phyloP scores from a whole-genome alignment of 2,888 invertebrate genomes.

The Eupithecia inturbata region DNA sequence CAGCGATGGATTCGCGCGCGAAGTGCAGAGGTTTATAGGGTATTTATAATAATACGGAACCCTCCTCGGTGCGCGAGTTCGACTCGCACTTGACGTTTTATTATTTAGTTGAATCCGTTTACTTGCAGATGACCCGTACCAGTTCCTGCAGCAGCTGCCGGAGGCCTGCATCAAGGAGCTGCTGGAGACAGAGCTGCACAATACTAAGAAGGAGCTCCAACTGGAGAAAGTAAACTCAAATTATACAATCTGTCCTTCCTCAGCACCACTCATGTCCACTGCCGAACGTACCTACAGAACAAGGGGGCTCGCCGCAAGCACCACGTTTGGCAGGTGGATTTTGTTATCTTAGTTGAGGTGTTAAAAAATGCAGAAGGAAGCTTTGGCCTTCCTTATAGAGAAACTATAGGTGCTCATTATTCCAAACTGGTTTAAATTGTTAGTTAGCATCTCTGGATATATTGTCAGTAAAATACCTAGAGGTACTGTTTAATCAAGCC shows the following conservation, averaged over 20 bases:
- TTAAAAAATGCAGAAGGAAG: too few relatives aligned
- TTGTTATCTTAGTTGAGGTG: too few relatives aligned
- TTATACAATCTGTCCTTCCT: neutral
- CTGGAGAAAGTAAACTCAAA: constrained; percentile 36
- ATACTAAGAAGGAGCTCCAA: constrained; percentile 50
- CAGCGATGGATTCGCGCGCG: too few relatives aligned
- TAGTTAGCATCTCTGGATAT: neutral
- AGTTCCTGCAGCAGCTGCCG: constrained; percentile 71
- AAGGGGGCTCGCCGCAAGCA: neutral
- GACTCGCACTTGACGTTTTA: too few relatives aligned
- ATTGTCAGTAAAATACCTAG: neutral
- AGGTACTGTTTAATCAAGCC: too few relatives aligned
- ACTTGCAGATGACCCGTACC: constrained; percentile 71
- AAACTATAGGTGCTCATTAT: too few relatives aligned
- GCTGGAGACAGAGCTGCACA: constrained; percentile 61
- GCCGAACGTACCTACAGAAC: neutral
- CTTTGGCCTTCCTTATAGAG: too few relatives aligned
- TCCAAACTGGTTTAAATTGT: too few relatives aligned
- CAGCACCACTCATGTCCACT: neutral
- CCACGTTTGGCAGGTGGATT: neutral
- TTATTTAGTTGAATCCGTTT: neutral
- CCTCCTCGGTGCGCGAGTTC: too few relatives aligned
- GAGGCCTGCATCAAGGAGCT: constrained; percentile 65
- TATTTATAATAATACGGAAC: too few relatives aligned
- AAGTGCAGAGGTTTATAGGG: too few relatives aligned